These are phyloP conservation scores for Clostera curtula DNA, from an alignment of 2,888 invertebrate species.

Conservation along the genomic window DNA sequence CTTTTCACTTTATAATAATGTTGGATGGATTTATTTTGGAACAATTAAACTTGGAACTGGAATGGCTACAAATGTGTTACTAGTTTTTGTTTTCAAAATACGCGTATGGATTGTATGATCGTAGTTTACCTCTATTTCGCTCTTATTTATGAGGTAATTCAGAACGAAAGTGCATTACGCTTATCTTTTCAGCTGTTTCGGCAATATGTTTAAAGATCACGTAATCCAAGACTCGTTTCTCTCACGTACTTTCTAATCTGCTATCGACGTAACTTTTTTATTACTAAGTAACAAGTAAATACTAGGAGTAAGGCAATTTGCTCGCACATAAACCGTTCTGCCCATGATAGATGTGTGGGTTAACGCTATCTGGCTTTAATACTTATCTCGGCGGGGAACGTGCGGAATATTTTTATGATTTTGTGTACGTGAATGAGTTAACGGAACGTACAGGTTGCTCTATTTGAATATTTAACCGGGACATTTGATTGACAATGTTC, in stretches of 20 bases:
- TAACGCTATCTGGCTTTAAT: constrained; percentile 11
- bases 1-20: too few species aligned
- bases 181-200: constrained; percentile 13
- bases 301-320: constrained; percentile 30
- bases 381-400: constrained; percentile 1
- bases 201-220: constrained; percentile 49
- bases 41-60: too few species aligned
- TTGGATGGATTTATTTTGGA: too few species aligned
- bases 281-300: constrained; percentile 61
- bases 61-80: too few species aligned
- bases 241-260: constrained; percentile 57
- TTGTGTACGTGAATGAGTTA: background rate
- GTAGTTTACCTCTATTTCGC: too few species aligned
- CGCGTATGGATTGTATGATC: too few species aligned
- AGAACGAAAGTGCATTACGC: background rate
- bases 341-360: constrained; percentile 11
- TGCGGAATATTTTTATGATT: background rate
- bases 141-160: background rate
- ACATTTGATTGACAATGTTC: too few species aligned
- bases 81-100: too few species aligned
- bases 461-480: too few species aligned
- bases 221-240: constrained; percentile 45
- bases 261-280: constrained; percentile 62
- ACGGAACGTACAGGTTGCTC: background rate
- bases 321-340: constrained; percentile 20